These are phyloP conservation scores for Planiliza haematocheilus DNA, from an alignment of 2,113 vertebrate genomes.

Conservation along the genomic window DNA sequence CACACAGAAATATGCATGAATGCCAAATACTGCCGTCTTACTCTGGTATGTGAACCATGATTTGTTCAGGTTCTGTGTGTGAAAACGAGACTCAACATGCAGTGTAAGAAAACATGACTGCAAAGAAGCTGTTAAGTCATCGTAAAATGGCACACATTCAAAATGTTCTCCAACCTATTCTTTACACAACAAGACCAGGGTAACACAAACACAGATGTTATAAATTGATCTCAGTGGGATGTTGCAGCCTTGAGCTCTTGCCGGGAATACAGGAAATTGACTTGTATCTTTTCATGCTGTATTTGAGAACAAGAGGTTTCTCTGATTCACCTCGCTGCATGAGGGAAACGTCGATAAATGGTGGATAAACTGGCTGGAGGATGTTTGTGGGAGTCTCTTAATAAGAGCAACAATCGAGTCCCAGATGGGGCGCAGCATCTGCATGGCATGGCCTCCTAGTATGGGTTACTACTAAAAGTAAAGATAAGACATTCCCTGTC, in stretches of 20 bases:
- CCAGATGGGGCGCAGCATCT: slow-evolving; percentile 14
- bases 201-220: slow-evolving; percentile 51
- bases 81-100: slow-evolving; percentile 2
- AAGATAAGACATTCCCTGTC: slow-evolving; percentile 39
- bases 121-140: slow-evolving; percentile 30
- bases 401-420: slow-evolving; percentile 22
- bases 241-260: slow-evolving; percentile 47
- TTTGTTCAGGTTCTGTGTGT: slow-evolving; percentile 5
- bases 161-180: slow-evolving; percentile 6
- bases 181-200: slow-evolving; percentile 11
- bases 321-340: slow-evolving; percentile 66
- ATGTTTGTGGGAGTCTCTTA: slow-evolving; percentile 48
- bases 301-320: slow-evolving; percentile 67
- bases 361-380: slow-evolving; percentile 67
- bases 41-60: background rate
- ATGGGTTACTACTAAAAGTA: slow-evolving; percentile 34
- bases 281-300: slow-evolving; percentile 69
- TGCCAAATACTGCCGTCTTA: slow-evolving; percentile 10
- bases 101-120: background rate
- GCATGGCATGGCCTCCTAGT: background rate
- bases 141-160: slow-evolving; percentile 15
- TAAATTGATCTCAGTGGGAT: slow-evolving; percentile 55
- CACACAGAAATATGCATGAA: background rate
- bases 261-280: slow-evolving; percentile 63
- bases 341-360: slow-evolving; percentile 68